phyloP scores from a whole-genome alignment of 2,113 vertebrate genomes.

The Aix galericulata region DNA sequence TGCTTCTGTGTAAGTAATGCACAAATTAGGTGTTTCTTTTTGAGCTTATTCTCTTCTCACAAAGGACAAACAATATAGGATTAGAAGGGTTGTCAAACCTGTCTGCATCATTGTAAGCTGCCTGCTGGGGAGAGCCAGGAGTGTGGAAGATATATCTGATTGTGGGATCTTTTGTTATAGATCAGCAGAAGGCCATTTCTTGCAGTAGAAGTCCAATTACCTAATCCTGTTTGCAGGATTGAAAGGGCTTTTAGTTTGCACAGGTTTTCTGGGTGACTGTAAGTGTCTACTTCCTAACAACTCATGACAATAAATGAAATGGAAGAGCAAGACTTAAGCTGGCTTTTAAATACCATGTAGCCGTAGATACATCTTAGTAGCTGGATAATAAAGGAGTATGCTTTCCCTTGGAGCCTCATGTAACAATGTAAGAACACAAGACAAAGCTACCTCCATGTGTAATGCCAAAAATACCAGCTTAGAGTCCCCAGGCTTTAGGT shows the following conservation, averaged over 20 bases:
- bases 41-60: background rate
- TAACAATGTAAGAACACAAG: background rate
- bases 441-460: background rate
- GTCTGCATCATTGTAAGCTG: background rate
- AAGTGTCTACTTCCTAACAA: background rate
- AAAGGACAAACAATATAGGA: background rate
- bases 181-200: background rate
- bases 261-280: background rate
- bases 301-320: background rate
- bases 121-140: background rate
- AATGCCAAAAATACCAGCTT: slow-evolving; percentile 9
- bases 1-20: background rate
- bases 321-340: background rate
- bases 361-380: background rate
- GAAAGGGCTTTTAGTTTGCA: background rate
- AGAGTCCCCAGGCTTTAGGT: slow-evolving; percentile 14
- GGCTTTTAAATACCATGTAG: background rate
- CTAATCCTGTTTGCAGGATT: accelerated
- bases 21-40: background rate
- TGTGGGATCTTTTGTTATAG: background rate
- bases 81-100: background rate
- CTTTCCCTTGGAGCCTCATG: background rate
- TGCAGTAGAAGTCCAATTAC: background rate
- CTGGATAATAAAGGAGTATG: background rate
- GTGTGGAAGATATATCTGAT: background rate